phyloP scores from a whole-genome alignment of 2,113 vertebrate species.

The Pseudolaguvia tuberculata region DNA sequence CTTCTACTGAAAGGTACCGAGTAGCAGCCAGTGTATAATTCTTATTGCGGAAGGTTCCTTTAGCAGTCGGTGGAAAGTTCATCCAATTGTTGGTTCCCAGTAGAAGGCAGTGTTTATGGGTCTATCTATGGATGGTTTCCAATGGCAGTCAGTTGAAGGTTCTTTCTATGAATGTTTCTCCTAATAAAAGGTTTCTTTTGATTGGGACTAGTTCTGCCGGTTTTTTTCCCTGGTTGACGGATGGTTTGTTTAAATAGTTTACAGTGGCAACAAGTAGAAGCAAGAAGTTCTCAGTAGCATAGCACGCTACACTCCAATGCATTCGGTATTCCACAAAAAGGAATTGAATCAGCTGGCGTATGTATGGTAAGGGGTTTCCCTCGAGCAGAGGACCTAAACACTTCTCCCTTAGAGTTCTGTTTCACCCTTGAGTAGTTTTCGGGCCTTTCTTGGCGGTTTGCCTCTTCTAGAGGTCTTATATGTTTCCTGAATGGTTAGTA shows the following conservation, averaged over 20 bases:
- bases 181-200: no score
- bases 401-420: conserved; percentile 39
- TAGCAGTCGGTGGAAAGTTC: neutral
- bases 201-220: no score
- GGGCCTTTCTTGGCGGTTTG: conserved; percentile 50
- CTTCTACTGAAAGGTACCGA: neutral
- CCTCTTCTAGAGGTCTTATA: conserved; percentile 65
- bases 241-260: neutral
- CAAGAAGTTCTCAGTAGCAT: neutral
- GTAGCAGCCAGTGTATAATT: neutral
- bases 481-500: conserved; percentile 85
- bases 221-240: no score
- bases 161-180: neutral
- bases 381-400: conserved; percentile 42
- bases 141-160: neutral
- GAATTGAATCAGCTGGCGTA: neutral
- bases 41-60: neutral
- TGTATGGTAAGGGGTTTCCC: conserved; percentile 18
- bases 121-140: neutral
- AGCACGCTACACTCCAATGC: no score
- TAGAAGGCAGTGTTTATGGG: neutral
- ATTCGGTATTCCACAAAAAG: neutral
- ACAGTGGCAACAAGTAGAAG: neutral
- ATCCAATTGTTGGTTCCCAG: neutral
- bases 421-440: conserved; percentile 50